Base-by-base conservation (phyloP, 2,797 vertebrate genomes). In the Streptopelia turtur region DNA sequence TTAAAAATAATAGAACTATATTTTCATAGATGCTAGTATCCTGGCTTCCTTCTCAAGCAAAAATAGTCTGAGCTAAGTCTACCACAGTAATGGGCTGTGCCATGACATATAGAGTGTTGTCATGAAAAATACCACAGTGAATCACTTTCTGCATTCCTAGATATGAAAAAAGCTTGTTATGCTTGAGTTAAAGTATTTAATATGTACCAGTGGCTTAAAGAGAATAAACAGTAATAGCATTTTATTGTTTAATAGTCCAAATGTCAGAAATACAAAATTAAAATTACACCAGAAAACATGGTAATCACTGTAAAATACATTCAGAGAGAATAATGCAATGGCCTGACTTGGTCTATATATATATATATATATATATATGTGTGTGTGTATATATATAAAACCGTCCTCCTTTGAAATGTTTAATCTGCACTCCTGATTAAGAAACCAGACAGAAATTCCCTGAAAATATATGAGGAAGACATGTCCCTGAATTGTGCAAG, bases 211-310 rank as follows among this genome's bases (percentile, higher is more conserved):
- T 72, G 31, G 21, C n/a, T 70, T 89, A 78, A 82, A 64, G 31
- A 72, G 37, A 30, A 85, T 59, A 70, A 92, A 60, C 33, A n/a
- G 12, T 83, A 77, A 68, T 24, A 77, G 6, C 8, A 69, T 82
- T 69, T 94, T 81, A 64, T 65, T 71, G 22, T 63, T 88, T 76
- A 78, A 69, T 41, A 91, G 61, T 85, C 35, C 86, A 72, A 94
- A 63, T 7, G 23, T 65, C 83, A 81, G 50, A 63, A 91, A 72
- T 30, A 37, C 4, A 66, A 81, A 83, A 82, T 70, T 49, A 57
- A 91, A 79, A 74, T 76, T 25, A 56, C 6, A 81, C 17, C 17
- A 83, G 60, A 83, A 89, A 83, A 56, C 10, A 30, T 7, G 28
- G 6, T 28, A 63, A 71, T 64, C 35, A 15, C 8, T 37, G 16